Evolutionary conservation across 2,888 invertebrate species (phyloP), one percentile per base, ranked within the genome.

Genomic region (Physocephala rufipes): DNA sequence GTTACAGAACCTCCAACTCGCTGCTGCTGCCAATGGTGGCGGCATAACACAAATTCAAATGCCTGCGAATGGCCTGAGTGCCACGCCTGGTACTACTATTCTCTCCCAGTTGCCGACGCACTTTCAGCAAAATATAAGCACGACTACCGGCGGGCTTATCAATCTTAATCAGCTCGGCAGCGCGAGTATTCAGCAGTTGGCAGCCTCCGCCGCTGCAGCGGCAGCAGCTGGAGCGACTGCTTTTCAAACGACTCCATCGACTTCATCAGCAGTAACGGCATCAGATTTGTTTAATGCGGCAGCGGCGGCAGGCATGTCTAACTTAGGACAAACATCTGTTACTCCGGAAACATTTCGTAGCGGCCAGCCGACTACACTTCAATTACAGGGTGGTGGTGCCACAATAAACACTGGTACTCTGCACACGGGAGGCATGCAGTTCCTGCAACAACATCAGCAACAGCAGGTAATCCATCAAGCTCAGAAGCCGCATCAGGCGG

Each of bases 11-110:
- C 78, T 86, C 7, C 86, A 86, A 71, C 73, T 86, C 63, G 84
- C 84, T 2, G 82, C 82, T 13, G 82, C 82, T 0, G 82, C 83
- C 13, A 79, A 79, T 0, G 83, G 85, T 63, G 83, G 85, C 67
- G 78, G 82, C 72, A 81, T 86, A 67, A 80, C 86, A 26, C 86
- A 86, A 78, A 86, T 86, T 63, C 86, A 86, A 79, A 85, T 86
- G 86, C 86, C 86, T 73, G 85, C 86, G 74, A 86, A 86, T 73
- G 86, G 86, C 7, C 76, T 86, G 55, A 83, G 85, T 45, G 81
- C 84, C 67, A 79, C 80, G 15, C 70, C 76, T 12, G 62, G 30
- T 4, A 19, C 70, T 1, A 73, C 77, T 4, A 79, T 83, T 65
- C 81, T 86, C 47, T 86, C 86, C 0, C 86, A 86, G 74, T 71